Percentiles rank a stretch among this genome's conserved stretches.
These are phyloP conservation scores for Melanotaenia pygmaea DNA, from an alignment of 2,797 vertebrate species.

Conservation along the genomic window DNA sequence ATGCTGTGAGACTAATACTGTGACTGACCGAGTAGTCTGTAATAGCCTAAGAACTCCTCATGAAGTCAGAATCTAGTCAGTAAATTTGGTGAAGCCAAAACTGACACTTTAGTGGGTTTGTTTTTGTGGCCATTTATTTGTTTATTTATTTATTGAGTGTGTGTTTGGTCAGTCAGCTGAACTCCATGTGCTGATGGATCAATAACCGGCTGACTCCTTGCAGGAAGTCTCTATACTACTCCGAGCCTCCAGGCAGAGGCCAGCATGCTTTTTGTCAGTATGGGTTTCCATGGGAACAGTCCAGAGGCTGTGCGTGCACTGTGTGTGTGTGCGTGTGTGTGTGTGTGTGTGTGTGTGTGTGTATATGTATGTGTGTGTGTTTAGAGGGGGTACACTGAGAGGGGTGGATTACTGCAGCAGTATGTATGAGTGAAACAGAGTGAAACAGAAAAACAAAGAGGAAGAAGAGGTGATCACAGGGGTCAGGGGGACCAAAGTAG, in stretches of 20 bases:
- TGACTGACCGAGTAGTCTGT: conserved; percentile 1
- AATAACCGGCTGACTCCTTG: conserved; percentile 71
- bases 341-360: not conserved
- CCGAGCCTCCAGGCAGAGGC: conserved; percentile 61
- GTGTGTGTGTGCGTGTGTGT: conserved; percentile 26
- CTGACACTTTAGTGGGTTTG: conserved; percentile 5
- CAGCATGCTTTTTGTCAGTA: conserved; percentile 65
- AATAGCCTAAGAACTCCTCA: not conserved
- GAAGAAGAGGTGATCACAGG: conserved; percentile 26
- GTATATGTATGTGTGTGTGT: no score
- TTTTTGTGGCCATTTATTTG: not conserved
- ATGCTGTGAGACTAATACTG: not conserved
- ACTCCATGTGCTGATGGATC: conserved; percentile 60
- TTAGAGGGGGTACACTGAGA: conserved; percentile 37
- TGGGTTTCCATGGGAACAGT: conserved; percentile 79
- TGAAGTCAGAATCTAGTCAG: conserved; percentile 34
- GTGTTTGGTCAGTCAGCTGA: conserved; percentile 30
- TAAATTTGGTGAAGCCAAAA: conserved; percentile 38
- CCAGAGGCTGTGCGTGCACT: conserved; percentile 14
- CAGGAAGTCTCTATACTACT: conserved; percentile 59
- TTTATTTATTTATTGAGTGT: not conserved
- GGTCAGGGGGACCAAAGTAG: conserved; percentile 30
- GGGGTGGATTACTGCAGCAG: conserved; percentile 38
- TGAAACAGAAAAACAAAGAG: conserved; percentile 19
- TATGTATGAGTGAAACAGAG: conserved; percentile 12